A percentile compares a stretch with the other conserved stretches of the same genome.
These are phyloP conservation scores for Leptosomus discolor DNA, from an alignment of 2,113 vertebrate species.

Conservation along the genomic window DNA sequence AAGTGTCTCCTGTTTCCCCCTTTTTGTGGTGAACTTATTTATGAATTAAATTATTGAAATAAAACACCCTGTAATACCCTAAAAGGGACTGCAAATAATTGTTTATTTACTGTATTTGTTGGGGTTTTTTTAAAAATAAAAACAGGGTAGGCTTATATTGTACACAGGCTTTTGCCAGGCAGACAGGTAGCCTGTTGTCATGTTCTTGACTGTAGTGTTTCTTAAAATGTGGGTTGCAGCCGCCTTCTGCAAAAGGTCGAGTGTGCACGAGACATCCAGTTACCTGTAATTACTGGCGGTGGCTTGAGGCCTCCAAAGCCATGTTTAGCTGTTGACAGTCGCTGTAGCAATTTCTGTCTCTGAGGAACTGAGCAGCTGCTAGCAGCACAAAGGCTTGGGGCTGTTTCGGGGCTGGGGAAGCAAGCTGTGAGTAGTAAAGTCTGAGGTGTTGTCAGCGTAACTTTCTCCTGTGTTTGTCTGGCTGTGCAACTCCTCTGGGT, in stretches of 20 bases:
- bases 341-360: background rate
- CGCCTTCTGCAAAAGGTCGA: background rate
- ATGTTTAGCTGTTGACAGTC: background rate
- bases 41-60: background rate
- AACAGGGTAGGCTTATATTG: background rate
- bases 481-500: background rate
- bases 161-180: background rate
- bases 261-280: background rate
- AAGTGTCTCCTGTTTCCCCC: background rate
- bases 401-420: background rate
- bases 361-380: background rate
- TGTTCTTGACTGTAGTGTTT: constrained; percentile 72
- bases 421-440: background rate
- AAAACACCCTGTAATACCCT: background rate
- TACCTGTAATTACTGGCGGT: background rate
- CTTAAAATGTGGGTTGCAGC: background rate
- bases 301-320: background rate
- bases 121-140: background rate
- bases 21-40: background rate
- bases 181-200: background rate
- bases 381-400: background rate
- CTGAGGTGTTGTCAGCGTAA: background rate
- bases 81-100: background rate
- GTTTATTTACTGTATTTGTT: background rate
- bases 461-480: background rate